Evolutionary conservation across 2,888 invertebrate genomes (phyloP).

Genomic region (Cerceris rybyensis): DNA sequence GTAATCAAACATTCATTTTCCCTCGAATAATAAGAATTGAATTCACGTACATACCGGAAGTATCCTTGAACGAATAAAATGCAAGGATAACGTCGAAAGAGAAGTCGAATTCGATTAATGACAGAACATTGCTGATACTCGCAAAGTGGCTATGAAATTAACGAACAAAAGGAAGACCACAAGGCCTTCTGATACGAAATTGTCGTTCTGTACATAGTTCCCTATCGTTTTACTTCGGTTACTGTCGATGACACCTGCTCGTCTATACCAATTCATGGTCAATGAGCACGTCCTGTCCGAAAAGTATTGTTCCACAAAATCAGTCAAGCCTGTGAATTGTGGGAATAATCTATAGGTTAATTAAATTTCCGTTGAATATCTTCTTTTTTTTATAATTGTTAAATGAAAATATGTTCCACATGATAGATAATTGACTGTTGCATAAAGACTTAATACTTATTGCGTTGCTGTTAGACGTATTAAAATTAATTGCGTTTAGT

Average conservation of each 20-base stretch:
- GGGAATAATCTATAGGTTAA: too few species aligned
- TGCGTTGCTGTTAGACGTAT: too few species aligned
- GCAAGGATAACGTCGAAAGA: not conserved
- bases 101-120: slow-evolving; percentile 4
- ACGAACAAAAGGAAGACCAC: not conserved
- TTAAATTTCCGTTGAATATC: too few species aligned
- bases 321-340: too few species aligned
- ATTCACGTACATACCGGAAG: not conserved
- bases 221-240: not conserved
- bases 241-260: not conserved
- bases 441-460: too few species aligned
- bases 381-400: too few species aligned
- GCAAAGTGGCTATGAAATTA: not conserved
- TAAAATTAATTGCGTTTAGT: too few species aligned
- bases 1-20: slow-evolving; percentile 15
- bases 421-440: too few species aligned
- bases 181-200: not conserved
- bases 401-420: too few species aligned
- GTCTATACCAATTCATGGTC: not conserved
- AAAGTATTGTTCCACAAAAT: not conserved
- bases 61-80: slow-evolving; percentile 13
- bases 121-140: not conserved
- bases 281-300: slow-evolving; percentile 1
- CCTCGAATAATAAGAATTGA: slow-evolving; percentile 19
- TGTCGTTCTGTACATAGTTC: not conserved